Conservation (phyloP, 2,888 invertebrate genomes). For the Aelia acuminata region DNA sequence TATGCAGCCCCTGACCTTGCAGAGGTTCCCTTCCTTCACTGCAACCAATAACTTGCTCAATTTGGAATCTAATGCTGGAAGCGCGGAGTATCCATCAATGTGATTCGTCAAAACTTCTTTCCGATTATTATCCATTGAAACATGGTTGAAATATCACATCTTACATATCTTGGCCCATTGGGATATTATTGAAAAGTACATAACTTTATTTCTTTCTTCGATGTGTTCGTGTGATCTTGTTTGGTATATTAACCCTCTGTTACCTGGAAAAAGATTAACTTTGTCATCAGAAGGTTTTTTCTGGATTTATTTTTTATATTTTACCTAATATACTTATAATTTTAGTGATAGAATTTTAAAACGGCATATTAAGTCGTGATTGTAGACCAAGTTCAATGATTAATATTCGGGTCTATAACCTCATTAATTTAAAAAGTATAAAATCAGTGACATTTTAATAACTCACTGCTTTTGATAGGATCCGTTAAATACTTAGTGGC, state of each 20-base stretch:
- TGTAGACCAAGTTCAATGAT: not conserved
- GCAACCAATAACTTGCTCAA: not conserved
- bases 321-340: not conserved
- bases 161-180: not conserved
- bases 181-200: not conserved
- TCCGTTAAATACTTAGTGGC: no score
- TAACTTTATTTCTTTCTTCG: not conserved
- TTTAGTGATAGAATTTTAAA: not conserved
- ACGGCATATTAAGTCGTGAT: not conserved
- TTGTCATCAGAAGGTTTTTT: not conserved
- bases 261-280: slow-evolving; percentile 14
- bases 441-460: no score
- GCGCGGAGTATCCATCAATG: not conserved
- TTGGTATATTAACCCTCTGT: not conserved
- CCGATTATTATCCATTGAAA: slow-evolving; percentile 4
- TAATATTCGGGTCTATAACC: no score
- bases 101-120: not conserved
- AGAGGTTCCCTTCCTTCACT: not conserved
- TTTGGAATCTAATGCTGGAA: not conserved
- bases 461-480: no score
- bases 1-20: not conserved
- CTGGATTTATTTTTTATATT: not conserved
- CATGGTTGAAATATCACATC: slow-evolving; percentile 2
- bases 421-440: no score
- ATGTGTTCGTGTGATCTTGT: not conserved